phyloP scores from a whole-genome alignment of 2,888 invertebrate species.

The Orchestes rusci region DNA sequence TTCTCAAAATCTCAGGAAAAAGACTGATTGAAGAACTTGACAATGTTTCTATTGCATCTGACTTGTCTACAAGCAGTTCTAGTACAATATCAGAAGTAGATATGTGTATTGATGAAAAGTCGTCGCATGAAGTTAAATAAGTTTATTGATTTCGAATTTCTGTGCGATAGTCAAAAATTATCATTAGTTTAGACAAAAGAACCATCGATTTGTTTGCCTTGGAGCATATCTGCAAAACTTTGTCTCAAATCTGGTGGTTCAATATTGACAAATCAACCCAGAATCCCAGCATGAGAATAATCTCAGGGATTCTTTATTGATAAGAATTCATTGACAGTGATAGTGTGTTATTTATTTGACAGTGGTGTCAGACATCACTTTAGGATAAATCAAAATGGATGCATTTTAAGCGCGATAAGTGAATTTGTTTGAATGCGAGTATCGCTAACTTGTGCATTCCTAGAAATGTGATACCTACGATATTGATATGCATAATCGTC shows the following conservation, averaged over 20 bases:
- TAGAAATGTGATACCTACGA: conserved; percentile 19
- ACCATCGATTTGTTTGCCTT: too few species aligned
- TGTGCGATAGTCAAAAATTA: background rate
- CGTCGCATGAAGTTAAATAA: conserved; percentile 1
- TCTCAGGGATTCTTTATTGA: too few species aligned
- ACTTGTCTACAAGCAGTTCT: conserved; percentile 37
- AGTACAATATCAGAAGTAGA: conserved; percentile 27
- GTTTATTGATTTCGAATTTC: background rate
- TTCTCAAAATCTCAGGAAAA: conserved; percentile 52
- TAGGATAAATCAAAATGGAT: too few species aligned
- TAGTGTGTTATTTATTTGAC: too few species aligned
- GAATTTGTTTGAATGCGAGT: conserved; percentile 1
- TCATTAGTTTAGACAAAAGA: background rate
- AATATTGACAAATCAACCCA: too few species aligned
- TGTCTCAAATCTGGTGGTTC: too few species aligned
- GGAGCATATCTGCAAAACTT: too few species aligned
- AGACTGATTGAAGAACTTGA: conserved; percentile 43
- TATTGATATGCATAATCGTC: too few species aligned
- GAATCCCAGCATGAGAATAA: too few species aligned
- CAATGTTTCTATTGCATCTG: conserved; percentile 41
- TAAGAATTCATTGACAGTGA: too few species aligned
- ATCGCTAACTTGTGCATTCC: conserved; percentile 20
- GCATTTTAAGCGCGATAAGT: conserved; percentile 13
- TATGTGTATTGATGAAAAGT: conserved; percentile 18
- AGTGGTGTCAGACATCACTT: too few species aligned